phyloP scores from a whole-genome alignment of 2,797 vertebrate genomes.

The Microchirus variegatus region DNA sequence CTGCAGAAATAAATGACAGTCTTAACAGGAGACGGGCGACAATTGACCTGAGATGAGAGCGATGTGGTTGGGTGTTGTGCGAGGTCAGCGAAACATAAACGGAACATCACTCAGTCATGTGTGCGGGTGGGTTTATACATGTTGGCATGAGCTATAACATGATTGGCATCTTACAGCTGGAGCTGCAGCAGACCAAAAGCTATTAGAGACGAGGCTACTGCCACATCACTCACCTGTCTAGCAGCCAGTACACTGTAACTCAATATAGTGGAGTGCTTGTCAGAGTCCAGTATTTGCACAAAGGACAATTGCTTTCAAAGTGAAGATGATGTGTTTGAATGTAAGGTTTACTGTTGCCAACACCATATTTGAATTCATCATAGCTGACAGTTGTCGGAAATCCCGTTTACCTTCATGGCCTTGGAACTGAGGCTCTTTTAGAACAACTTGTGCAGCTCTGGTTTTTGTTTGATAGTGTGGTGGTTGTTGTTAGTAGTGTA shows the following conservation, averaged over 20 bases:
- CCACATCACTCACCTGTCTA: conserved; percentile 61
- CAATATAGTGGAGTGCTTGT: conserved; percentile 2
- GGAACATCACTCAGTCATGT: conserved; percentile 40
- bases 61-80: conserved; percentile 38
- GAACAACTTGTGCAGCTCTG: too few relatives aligned
- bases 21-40: background rate
- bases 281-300: conserved; percentile 2
- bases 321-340: background rate
- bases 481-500: too few relatives aligned
- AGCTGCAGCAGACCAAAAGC: conserved; percentile 40
- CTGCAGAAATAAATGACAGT: conserved; percentile 6
- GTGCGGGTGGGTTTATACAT: conserved; percentile 30
- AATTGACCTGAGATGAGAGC: conserved; percentile 26
- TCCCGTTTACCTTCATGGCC: too few relatives aligned
- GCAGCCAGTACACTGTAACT: conserved; percentile 13
- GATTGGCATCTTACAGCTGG: conserved; percentile 51
- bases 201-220: conserved; percentile 31
- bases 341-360: background rate
- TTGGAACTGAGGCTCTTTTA: too few relatives aligned
- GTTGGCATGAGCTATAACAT: conserved; percentile 34
- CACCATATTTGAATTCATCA: too few relatives aligned
- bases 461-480: too few relatives aligned
- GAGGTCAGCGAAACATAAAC: conserved; percentile 47
- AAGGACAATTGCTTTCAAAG: background rate
- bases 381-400: too few relatives aligned